Conservation (phyloP, 2,888 invertebrate species). For the Polietes domitor region DNA sequence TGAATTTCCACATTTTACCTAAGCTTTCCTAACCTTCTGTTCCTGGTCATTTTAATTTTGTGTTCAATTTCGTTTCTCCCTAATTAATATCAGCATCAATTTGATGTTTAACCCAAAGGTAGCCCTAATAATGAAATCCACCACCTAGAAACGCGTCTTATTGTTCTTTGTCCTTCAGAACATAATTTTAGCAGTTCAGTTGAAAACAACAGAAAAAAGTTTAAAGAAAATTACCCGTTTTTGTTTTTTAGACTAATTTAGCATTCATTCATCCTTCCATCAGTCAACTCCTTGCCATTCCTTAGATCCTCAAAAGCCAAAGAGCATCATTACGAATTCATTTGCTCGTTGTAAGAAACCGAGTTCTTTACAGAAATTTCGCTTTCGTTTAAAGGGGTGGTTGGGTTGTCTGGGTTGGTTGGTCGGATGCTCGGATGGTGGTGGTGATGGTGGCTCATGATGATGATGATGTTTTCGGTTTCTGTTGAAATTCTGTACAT, state of each 20-base stretch:
- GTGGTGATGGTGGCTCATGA: background rate
- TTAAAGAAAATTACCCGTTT: conserved; percentile 33
- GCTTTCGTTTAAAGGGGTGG: conserved; percentile 63
- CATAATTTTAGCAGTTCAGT: conserved; percentile 18
- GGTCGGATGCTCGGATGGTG: background rate
- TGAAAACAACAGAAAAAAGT: conserved; percentile 3
- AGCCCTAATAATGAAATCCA: background rate
- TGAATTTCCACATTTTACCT: too few relatives aligned
- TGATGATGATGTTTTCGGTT: background rate
- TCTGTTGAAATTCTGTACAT: background rate
- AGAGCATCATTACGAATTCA: conserved; percentile 60
- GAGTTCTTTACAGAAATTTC: conserved; percentile 59
- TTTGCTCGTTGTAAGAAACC: conserved; percentile 57
- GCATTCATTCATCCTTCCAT: conserved; percentile 38
- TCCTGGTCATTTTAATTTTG: too few relatives aligned
- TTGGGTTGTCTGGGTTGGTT: conserved; percentile 19
- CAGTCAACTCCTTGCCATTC: conserved; percentile 35
- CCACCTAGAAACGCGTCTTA: conserved; percentile 18
- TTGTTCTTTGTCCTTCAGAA: conserved; percentile 13
- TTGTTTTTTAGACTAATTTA: conserved; percentile 31
- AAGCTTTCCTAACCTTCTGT: too few relatives aligned
- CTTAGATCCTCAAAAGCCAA: conserved; percentile 61
- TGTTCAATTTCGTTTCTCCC: background rate
- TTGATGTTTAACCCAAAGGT: background rate
- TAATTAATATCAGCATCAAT: conserved; percentile 1